These are phyloP conservation scores for Erynnis tages DNA, from an alignment of 2,888 invertebrate species.

Conservation along the genomic window DNA sequence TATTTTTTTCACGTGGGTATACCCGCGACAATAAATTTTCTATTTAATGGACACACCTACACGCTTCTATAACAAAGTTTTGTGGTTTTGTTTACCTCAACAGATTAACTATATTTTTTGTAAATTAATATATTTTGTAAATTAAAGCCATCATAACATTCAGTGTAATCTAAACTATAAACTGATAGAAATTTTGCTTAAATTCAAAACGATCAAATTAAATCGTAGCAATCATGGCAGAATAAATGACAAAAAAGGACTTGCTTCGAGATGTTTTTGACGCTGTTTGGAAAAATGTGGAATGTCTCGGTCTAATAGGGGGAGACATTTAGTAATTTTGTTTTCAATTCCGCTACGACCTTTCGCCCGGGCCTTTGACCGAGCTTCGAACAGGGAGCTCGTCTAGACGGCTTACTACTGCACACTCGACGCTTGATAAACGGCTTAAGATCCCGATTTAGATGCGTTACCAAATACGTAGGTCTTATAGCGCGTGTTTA, in stretches of 20 bases:
- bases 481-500: slow-evolving; percentile 22
- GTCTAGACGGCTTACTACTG: slow-evolving; percentile 68
- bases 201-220: too few species aligned
- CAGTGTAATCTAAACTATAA: too few species aligned
- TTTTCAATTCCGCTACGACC: slow-evolving; percentile 67
- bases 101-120: slow-evolving; percentile 14
- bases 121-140: neutral
- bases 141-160: too few species aligned
- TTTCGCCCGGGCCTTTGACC: slow-evolving; percentile 73
- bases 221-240: too few species aligned
- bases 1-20: slow-evolving; percentile 32
- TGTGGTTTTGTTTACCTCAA: neutral
- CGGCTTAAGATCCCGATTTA: slow-evolving; percentile 41
- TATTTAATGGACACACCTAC: slow-evolving; percentile 31
- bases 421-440: slow-evolving; percentile 45
- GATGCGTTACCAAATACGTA: slow-evolving; percentile 28
- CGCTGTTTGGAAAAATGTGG: slow-evolving; percentile 36
- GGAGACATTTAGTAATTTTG: slow-evolving; percentile 53
- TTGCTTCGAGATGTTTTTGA: neutral
- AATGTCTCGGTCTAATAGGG: slow-evolving; percentile 38
- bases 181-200: too few species aligned
- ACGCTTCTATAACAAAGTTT: too few species aligned
- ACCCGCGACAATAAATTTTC: slow-evolving; percentile 33
- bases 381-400: slow-evolving; percentile 54
- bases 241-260: neutral